These are phyloP conservation scores for Rhynchomys soricoides DNA, from an alignment of 2,113 vertebrate genomes.

Conservation along the genomic window DNA sequence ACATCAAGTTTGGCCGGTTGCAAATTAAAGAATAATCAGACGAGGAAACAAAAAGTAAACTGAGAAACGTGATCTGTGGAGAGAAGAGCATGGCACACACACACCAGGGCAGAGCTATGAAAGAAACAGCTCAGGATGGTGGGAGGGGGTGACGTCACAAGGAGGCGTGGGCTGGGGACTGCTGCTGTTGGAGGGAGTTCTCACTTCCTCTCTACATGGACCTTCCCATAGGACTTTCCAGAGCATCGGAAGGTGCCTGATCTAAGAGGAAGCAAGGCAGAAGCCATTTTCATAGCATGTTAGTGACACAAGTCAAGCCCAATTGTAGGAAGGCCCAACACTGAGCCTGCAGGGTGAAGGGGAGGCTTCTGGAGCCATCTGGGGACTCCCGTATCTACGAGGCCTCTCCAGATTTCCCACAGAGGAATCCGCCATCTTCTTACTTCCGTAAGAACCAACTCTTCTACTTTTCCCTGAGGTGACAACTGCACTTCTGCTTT, in stretches of 20 bases:
- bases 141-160: background rate
- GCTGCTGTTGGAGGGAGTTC: background rate
- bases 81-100: background rate
- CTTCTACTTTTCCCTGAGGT: background rate
- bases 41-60: background rate
- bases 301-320: background rate
- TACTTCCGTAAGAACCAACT: background rate
- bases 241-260: background rate
- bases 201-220: background rate
- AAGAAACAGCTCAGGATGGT: background rate
- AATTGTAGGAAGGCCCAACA: background rate
- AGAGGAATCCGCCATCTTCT: background rate
- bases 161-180: background rate
- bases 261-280: background rate
- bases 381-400: background rate
- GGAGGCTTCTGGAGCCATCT: background rate
- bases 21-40: background rate
- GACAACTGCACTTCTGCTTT: background rate
- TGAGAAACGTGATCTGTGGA: background rate
- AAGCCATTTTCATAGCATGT: background rate
- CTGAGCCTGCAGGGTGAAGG: background rate
- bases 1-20: background rate
- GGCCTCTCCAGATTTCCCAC: background rate
- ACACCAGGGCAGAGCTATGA: background rate
- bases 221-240: background rate